Evolutionary conservation across 2,797 vertebrate genomes (phyloP).

Genomic region (Gastrophryne carolinensis): DNA sequence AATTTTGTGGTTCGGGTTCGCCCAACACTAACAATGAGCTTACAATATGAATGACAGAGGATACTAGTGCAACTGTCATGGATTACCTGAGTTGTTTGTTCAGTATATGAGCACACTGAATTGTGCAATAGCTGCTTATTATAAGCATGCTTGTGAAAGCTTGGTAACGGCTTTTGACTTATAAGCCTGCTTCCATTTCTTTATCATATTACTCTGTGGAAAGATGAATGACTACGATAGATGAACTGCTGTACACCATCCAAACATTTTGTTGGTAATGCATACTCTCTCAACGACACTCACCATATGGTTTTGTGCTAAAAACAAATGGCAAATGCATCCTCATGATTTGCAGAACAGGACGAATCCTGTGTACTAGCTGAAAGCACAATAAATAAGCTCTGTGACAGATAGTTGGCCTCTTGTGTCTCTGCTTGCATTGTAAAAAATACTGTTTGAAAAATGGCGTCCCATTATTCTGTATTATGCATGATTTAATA

Average conservation of each 20-base stretch:
- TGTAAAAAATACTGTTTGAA: neutral
- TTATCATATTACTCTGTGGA: neutral
- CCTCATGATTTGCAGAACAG: neutral
- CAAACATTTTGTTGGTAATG: slow-evolving; percentile 1
- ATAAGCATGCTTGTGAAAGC: too few relatives aligned
- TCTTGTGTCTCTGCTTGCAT: neutral
- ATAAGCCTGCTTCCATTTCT: slow-evolving; percentile 28
- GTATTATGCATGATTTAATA: neutral
- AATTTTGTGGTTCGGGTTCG: too few relatives aligned
- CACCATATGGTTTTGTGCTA: slow-evolving; percentile 33
- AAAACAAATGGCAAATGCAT: slow-evolving; percentile 34
- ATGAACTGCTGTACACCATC: slow-evolving; percentile 12
- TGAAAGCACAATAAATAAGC: neutral
- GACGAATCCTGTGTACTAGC: neutral
- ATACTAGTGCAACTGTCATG: too few relatives aligned
- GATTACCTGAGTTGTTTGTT: too few relatives aligned
- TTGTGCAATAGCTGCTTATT: too few relatives aligned
- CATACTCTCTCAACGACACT: slow-evolving; percentile 13
- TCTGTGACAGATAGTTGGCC: neutral
- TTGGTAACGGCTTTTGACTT: too few relatives aligned
- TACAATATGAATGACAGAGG: too few relatives aligned
- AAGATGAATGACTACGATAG: slow-evolving; percentile 30
- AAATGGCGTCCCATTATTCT: neutral
- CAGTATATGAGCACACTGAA: too few relatives aligned
- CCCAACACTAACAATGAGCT: too few relatives aligned